These are phyloP conservation scores for Notolabrus celidotus DNA, from an alignment of 2,797 vertebrate genomes.

Conservation along the genomic window DNA sequence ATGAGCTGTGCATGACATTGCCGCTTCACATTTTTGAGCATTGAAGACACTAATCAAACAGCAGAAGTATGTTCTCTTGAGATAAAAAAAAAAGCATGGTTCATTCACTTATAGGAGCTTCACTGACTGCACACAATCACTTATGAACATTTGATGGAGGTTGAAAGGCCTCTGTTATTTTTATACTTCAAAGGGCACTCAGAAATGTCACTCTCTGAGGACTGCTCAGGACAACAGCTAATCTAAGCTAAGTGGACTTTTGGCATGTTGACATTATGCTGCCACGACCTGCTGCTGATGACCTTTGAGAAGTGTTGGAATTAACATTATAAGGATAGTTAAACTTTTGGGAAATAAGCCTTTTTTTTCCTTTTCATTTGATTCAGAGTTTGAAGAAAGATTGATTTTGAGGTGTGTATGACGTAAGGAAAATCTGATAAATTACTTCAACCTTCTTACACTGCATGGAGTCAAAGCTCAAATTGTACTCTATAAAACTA, in stretches of 20 bases:
- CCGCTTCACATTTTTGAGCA: neutral
- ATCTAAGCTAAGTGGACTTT: constrained; percentile 40
- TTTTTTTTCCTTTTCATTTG: no score
- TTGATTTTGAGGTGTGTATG: no score
- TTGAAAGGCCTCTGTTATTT: constrained; percentile 11
- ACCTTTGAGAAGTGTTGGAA: neutral
- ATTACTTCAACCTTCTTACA: no score
- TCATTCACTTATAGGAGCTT: neutral
- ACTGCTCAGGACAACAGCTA: constrained; percentile 12
- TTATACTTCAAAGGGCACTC: constrained; percentile 6
- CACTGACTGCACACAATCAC: neutral
- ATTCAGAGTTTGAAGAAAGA: no score
- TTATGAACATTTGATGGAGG: neutral
- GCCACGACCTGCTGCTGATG: neutral
- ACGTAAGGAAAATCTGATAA: no score
- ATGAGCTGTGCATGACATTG: neutral
- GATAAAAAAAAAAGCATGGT: neutral
- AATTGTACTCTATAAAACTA: no score
- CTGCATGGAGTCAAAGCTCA: no score
- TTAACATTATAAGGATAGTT: neutral
- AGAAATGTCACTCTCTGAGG: constrained; percentile 25
- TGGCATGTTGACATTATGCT: constrained; percentile 38
- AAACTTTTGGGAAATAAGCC: neutral
- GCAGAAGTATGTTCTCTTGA: neutral
- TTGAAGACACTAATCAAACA: neutral